Base-by-base conservation (phyloP, 2,113 vertebrate species). In the Tautogolabrus adspersus region DNA sequence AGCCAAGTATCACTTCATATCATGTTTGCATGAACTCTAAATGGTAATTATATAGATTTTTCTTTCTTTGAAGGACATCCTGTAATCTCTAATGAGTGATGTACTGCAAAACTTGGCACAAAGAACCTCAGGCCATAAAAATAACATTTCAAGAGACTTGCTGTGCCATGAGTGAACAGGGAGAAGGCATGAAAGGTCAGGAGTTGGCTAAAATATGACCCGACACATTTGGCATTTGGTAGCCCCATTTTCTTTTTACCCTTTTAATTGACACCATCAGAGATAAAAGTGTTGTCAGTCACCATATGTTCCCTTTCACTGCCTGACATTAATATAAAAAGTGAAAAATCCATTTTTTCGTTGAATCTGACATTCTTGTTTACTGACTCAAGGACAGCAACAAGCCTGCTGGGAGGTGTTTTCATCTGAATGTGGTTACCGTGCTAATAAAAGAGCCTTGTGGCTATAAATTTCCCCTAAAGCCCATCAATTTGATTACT, bases 331-430 rank as follows among this genome's bases (percentile, higher is more conserved):
- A 38, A 72, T 85, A 40, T 62, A 55, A 76, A 76, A 71, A 74
- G 2, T 40, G 44, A 66, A 71, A 75, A 66, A 65, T 75, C 5
- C 10, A 58, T 74, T 64, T 80, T n/a, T 82, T 77, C 12, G 59
- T 82, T 76, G 18, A 73, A 83, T 82, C 44, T 16, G 54, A 72
- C 60, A 42, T 84, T 62, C 64, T 83, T 66, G 70, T 86, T 89
- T 66, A 87, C 67, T 47, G 59, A 82, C 46, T 78, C 42, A 72
- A 79, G 68, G 67, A 52, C 54, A 40, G 42, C 64, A 15, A 8
- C 49, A 57, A 51, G 42, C 72, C 71, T 42, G 74, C 63, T 40
- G 68, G 66, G 77, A 75, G 21, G 34, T 52, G 13, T 77, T 62
- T 81, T 15, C 38, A 72, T 77, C 67, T 63, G 19, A 71, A 79